phyloP scores from a whole-genome alignment of 2,113 vertebrate genomes.

The Acrocephalus kingi region DNA sequence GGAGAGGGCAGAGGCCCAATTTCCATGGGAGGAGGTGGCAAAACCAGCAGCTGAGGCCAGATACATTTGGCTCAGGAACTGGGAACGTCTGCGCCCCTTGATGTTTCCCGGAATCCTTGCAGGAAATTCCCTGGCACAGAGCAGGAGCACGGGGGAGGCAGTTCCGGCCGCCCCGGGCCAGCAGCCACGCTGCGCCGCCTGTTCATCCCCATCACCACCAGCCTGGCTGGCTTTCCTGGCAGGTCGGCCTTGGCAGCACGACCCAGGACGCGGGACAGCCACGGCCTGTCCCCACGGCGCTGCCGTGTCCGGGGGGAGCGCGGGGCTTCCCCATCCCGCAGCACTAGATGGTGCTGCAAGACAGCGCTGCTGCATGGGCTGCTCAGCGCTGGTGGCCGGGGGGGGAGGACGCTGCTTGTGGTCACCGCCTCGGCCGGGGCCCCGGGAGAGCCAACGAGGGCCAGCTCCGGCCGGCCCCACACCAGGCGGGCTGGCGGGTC shows the following conservation, averaged over 20 bases:
- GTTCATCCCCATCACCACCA: neutral
- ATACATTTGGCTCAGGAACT: neutral
- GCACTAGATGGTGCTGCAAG: constrained; percentile 60
- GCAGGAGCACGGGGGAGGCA: neutral
- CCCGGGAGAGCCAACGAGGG: neutral
- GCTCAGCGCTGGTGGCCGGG: rapidly evolving
- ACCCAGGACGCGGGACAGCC: neutral
- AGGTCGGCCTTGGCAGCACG: neutral
- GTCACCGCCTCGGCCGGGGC: neutral
- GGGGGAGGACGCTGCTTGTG: rapidly evolving
- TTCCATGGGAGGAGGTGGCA: neutral
- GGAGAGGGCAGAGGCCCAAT: neutral
- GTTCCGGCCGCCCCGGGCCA: neutral
- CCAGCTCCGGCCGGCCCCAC: rapidly evolving
- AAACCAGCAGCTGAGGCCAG: neutral
- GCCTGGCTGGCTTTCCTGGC: neutral
- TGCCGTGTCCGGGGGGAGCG: rapidly evolving
- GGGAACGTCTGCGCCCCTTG: neutral
- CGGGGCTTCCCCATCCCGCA: neutral
- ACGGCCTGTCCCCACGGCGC: rapidly evolving
- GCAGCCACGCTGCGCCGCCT: neutral
- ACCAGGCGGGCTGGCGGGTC: neutral
- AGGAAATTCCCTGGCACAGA: neutral
- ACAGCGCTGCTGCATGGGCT: neutral
- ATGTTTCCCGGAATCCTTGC: neutral